Percentiles rank a stretch among this genome's conserved stretches.
phyloP scores from a whole-genome alignment of 2,888 invertebrate species.

The Lordiphosa fenestrarum region DNA sequence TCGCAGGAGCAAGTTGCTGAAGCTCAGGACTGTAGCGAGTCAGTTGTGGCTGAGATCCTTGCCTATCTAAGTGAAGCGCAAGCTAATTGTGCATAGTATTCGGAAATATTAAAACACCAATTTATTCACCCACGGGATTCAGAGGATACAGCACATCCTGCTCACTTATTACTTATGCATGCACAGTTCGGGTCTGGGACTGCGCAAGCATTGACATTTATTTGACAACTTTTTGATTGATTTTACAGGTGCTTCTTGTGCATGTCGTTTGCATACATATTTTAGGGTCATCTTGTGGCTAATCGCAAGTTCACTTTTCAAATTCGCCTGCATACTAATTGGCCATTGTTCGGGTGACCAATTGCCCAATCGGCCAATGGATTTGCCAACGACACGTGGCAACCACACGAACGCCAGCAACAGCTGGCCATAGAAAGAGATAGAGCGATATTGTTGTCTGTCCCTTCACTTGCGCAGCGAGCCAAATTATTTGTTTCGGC shows the following conservation, averaged over 20 bases:
- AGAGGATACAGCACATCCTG: conserved; percentile 51
- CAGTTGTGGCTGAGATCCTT: conserved; percentile 41
- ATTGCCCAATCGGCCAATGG: conserved; percentile 46
- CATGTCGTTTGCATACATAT: conserved; percentile 17
- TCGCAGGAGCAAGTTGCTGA: conserved; percentile 37
- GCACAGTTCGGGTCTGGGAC: conserved; percentile 24
- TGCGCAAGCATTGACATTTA: conserved; percentile 63
- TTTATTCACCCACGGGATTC: conserved; percentile 56
- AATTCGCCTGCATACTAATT: conserved; percentile 44
- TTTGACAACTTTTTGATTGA: conserved; percentile 77
- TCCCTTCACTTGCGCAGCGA: conserved; percentile 50
- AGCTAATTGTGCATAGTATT: conserved; percentile 43
- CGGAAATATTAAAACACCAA: conserved; percentile 39
- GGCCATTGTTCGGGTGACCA: conserved; percentile 29
- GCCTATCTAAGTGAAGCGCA: conserved; percentile 39
- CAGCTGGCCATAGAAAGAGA: conserved; percentile 54
- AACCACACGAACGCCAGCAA: conserved; percentile 55
- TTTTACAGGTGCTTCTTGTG: conserved; percentile 71
- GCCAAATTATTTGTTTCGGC: conserved; percentile 69
- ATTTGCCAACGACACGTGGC: conserved; percentile 65
- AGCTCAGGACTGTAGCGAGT: conserved; percentile 47
- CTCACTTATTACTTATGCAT: conserved; percentile 55
- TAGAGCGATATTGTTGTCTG: conserved; percentile 18
- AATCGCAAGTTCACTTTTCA: conserved; percentile 67
- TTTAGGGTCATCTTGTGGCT: conserved; percentile 33